phyloP scores from a whole-genome alignment of 2,797 vertebrate species.

The Onychomys arenicola region DNA sequence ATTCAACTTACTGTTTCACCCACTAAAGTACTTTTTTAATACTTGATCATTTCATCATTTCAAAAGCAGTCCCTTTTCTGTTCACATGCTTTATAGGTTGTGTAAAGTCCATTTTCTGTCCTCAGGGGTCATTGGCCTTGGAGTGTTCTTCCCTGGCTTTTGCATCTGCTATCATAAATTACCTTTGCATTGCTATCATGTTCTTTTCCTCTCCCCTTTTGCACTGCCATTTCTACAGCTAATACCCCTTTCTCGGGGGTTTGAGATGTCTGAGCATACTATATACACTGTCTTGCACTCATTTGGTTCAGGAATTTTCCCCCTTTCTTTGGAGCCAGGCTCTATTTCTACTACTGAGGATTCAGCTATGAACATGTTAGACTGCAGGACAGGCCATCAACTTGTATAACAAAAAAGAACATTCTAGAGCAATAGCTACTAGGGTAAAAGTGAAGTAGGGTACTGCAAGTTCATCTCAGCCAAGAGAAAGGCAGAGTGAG shows the following conservation, averaged over 20 bases:
- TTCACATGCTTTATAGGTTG: not conserved
- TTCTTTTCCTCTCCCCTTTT: constrained; percentile 26
- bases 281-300: constrained; percentile 3
- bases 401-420: not conserved
- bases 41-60: constrained; percentile 56
- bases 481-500: not conserved
- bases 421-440: constrained; percentile 20
- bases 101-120: constrained; percentile 23
- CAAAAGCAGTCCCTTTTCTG: not conserved
- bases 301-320: constrained; percentile 34
- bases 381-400: not conserved
- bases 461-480: not conserved
- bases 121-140: constrained; percentile 1
- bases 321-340: not conserved
- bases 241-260: not conserved
- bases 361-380: not conserved
- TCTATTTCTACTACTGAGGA: not conserved
- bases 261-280: not conserved
- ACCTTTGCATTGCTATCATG: not conserved
- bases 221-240: constrained; percentile 1
- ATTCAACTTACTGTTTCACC: constrained; percentile 51
- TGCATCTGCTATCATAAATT: constrained; percentile 27
- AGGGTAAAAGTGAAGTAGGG: constrained; percentile 18
- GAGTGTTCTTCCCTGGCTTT: constrained; percentile 42
- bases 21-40: constrained; percentile 45